Conservation (phyloP, 2,797 vertebrate genomes). For the Enteromius viviparus region DNA sequence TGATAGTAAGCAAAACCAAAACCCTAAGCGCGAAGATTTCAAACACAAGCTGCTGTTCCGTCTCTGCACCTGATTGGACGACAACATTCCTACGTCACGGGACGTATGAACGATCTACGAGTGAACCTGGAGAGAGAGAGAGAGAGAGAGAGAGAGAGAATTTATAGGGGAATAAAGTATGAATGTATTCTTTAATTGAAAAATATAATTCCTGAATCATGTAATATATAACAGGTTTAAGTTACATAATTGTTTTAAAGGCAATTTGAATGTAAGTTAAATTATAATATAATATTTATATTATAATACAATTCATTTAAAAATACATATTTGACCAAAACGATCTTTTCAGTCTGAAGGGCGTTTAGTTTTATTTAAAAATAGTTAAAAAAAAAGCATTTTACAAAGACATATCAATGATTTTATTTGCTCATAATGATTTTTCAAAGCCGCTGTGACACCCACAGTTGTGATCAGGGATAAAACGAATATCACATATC, state of each 20-base stretch:
- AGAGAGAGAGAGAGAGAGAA: too few species aligned
- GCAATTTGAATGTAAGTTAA: neutral
- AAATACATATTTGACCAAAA: neutral
- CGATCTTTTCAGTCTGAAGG: neutral
- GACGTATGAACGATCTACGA: slow-evolving; percentile 38
- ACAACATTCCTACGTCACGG: neutral
- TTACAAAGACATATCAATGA: neutral
- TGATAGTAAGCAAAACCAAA: slow-evolving; percentile 3
- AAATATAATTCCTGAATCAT: neutral
- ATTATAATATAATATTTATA: too few species aligned
- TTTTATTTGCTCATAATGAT: neutral
- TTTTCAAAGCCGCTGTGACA: neutral
- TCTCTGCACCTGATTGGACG: slow-evolving; percentile 66
- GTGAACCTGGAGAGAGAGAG: neutral
- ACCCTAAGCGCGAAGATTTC: slow-evolving; percentile 75
- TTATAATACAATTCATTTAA: too few species aligned
- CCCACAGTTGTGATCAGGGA: neutral
- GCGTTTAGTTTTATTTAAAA: too few species aligned
- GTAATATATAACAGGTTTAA: neutral
- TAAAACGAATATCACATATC: neutral
- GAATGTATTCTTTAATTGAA: neutral
- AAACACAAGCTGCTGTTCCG: slow-evolving; percentile 71
- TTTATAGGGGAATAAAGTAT: neutral
- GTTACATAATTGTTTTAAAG: neutral
- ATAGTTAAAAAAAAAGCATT: too few species aligned